Evolutionary conservation across 2,888 invertebrate genomes (phyloP).

Genomic region (Microdon myrmicae): DNA sequence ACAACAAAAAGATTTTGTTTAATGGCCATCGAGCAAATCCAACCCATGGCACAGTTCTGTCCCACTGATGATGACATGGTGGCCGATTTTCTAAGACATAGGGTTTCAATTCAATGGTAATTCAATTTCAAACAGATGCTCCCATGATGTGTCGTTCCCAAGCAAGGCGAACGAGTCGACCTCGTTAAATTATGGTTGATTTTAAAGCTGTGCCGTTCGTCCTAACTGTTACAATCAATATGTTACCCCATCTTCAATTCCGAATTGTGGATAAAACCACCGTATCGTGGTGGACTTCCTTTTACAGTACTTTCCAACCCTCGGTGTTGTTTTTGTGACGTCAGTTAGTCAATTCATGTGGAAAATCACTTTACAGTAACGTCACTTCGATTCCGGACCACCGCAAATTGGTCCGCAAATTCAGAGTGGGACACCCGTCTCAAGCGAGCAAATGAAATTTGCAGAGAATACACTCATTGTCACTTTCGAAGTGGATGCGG

Average conservation of each 20-base stretch:
- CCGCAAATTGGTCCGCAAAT: too few species aligned
- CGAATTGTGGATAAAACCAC: too few species aligned
- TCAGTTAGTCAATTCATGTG: conserved; percentile 51
- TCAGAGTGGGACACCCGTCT: too few species aligned
- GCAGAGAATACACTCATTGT: conserved; percentile 40
- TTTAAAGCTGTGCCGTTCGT: conserved; percentile 40
- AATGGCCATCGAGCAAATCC: conserved; percentile 11
- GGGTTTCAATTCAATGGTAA: conserved; percentile 45
- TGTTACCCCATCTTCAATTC: too few species aligned
- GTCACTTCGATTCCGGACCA: conserved; percentile 30
- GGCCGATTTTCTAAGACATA: conserved; percentile 39
- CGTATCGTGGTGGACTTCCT: too few species aligned
- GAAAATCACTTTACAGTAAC: conserved; percentile 47
- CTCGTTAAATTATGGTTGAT: conserved; percentile 42
- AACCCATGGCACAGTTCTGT: conserved; percentile 6
- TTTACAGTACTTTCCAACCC: too few species aligned
- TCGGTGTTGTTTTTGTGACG: too few species aligned
- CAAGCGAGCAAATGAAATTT: conserved; percentile 21
- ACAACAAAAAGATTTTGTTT: conserved; percentile 25
- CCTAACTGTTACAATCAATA: background rate
- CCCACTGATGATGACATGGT: conserved; percentile 40
- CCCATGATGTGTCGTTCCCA: conserved; percentile 28
- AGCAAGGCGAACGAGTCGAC: conserved; percentile 27
- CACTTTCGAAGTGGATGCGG: conserved; percentile 43
- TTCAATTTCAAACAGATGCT: conserved; percentile 47